Percentiles rank a stretch among this genome's conserved stretches.
These are phyloP conservation scores for Athrips mouffetella DNA, from an alignment of 2,888 invertebrate genomes.

Conservation along the genomic window DNA sequence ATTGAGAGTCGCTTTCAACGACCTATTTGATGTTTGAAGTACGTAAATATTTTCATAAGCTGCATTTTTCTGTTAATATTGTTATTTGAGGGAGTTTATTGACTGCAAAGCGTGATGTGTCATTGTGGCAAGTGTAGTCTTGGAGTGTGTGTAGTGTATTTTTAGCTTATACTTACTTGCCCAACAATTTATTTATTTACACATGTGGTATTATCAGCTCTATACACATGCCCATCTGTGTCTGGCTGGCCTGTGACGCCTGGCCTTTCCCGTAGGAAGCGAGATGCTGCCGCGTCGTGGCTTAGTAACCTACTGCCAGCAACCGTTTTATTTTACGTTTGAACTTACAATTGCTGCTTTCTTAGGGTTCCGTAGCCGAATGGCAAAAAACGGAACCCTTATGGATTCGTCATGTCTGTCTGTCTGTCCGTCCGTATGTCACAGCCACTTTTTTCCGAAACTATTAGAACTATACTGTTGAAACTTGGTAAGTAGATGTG, in stretches of 20 bases:
- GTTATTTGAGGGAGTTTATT: neutral
- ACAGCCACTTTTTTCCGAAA: too few species aligned
- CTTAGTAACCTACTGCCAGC: slow-evolving; percentile 65
- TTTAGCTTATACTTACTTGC: too few species aligned
- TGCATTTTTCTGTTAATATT: neutral
- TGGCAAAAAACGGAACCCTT: too few species aligned
- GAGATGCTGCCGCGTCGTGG: slow-evolving; percentile 31
- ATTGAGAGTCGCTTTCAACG: slow-evolving; percentile 2
- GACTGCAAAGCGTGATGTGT: neutral
- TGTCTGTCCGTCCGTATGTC: too few species aligned
- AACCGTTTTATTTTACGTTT: slow-evolving; percentile 1
- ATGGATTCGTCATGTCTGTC: too few species aligned
- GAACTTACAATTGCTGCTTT: too few species aligned
- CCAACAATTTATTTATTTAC: too few species aligned
- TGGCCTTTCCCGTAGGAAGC: slow-evolving; percentile 69
- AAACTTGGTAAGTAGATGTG: too few species aligned
- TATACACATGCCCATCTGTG: slow-evolving; percentile 19
- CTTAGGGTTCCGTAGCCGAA: too few species aligned
- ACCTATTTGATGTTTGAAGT: neutral
- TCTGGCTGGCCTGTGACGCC: slow-evolving; percentile 32
- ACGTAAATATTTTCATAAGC: neutral
- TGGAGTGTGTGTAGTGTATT: too few species aligned
- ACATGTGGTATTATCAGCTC: slow-evolving; percentile 32
- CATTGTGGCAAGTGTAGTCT: too few species aligned
- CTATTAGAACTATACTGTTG: too few species aligned